Conservation (phyloP, 2,888 invertebrate genomes). For the Ophioninae sp. region DNA sequence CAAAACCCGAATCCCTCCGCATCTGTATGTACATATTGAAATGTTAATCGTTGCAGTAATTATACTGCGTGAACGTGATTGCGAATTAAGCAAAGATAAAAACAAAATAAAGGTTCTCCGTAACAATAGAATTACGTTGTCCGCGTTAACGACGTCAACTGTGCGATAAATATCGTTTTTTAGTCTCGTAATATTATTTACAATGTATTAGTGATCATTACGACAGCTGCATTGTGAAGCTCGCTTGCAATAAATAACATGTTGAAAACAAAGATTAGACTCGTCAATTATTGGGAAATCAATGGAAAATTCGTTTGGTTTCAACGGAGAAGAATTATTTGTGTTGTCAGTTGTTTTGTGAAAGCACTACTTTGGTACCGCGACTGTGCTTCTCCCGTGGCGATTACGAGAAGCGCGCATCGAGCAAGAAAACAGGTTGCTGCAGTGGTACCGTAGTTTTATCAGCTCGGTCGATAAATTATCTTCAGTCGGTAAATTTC, state of each 20-base stretch:
- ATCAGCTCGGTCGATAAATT: not conserved
- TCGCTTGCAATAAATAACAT: slow-evolving; percentile 80
- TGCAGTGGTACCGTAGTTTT: not conserved
- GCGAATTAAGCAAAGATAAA: slow-evolving; percentile 32
- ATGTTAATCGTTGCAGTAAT: slow-evolving; percentile 41
- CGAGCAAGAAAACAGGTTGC: not conserved
- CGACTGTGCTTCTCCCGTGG: not conserved
- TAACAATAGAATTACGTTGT: slow-evolving; percentile 58
- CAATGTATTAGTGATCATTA: slow-evolving; percentile 78
- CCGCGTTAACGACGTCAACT: slow-evolving; percentile 65
- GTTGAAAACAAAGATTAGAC: slow-evolving; percentile 71
- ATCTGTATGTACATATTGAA: slow-evolving; percentile 65
- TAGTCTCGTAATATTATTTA: slow-evolving; percentile 77
- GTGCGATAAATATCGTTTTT: slow-evolving; percentile 63
- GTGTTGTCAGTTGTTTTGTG: not conserved
- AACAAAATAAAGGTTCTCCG: slow-evolving; percentile 29
- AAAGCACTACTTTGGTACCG: not conserved
- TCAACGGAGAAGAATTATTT: too few relatives aligned
- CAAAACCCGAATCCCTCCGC: slow-evolving; percentile 62
- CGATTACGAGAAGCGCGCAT: not conserved
- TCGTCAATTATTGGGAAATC: not conserved
- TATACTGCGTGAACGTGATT: slow-evolving; percentile 47
- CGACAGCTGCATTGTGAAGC: slow-evolving; percentile 79
- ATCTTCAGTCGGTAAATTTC: not conserved
- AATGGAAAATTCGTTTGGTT: not conserved